A percentile compares a stretch with the other conserved stretches of the same genome.
phyloP scores from a whole-genome alignment of 2,797 vertebrate genomes.

The Coregonus suidteri region DNA sequence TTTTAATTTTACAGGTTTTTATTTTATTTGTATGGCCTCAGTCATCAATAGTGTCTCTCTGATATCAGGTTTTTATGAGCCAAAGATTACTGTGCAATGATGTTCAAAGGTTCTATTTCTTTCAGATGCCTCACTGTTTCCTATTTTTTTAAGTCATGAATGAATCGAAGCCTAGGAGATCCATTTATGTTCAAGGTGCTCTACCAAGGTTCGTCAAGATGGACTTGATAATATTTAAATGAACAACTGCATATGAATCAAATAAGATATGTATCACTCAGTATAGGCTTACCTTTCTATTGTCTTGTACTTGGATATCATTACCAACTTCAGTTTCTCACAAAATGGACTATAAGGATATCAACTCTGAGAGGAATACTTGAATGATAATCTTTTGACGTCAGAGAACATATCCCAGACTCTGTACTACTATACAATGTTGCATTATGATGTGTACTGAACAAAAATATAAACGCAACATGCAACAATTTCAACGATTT shows the following conservation, averaged over 20 bases:
- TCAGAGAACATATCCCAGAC: neutral
- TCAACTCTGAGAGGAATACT: neutral
- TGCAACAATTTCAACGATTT: too few species aligned
- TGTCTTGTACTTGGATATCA: neutral
- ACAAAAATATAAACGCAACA: too few species aligned
- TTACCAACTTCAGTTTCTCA: too few species aligned
- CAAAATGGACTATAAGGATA: neutral
- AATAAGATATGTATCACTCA: neutral
- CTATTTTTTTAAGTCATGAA: neutral
- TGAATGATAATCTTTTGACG: neutral
- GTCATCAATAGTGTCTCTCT: too few species aligned
- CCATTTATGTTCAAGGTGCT: neutral
- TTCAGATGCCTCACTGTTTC: conserved; percentile 30
- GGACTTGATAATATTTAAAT: neutral
- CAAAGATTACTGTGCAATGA: neutral
- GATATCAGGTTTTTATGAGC: neutral
- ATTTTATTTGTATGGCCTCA: too few species aligned
- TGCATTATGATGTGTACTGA: neutral
- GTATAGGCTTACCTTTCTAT: neutral
- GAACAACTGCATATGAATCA: neutral
- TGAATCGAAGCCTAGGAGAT: neutral
- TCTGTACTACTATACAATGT: neutral
- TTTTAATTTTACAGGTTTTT: too few species aligned
- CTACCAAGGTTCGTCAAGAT: neutral
- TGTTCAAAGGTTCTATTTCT: conserved; percentile 20